Conservation (phyloP, 2,797 vertebrate species). For the Orientallactaga sibirica region DNA sequence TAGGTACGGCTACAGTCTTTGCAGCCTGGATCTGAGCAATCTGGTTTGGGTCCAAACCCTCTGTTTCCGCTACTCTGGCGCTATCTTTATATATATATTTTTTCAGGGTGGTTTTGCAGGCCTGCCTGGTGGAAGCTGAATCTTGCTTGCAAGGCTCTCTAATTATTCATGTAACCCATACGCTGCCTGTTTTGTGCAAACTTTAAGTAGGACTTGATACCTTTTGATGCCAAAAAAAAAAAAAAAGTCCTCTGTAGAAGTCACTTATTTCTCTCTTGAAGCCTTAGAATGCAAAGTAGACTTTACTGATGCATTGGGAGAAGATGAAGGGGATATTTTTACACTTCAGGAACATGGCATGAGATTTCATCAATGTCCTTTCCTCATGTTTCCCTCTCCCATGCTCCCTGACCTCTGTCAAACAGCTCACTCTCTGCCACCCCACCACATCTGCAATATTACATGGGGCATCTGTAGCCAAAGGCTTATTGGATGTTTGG, state of each 20-base stretch:
- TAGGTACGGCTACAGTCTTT: background rate
- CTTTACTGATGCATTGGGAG: background rate
- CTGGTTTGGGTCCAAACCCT: background rate
- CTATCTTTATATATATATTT: background rate
- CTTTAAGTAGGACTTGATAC: slow-evolving; percentile 21
- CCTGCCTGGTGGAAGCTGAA: background rate
- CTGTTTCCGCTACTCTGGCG: background rate
- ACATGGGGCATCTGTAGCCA: background rate
- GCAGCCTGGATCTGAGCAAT: background rate
- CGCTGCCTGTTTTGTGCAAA: background rate
- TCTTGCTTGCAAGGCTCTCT: background rate
- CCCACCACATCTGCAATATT: background rate
- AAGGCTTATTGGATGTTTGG: background rate
- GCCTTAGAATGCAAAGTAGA: background rate
- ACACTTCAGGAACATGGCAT: background rate
- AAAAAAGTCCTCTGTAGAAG: background rate
- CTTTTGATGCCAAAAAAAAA: background rate
- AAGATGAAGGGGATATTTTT: background rate
- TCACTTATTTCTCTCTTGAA: background rate
- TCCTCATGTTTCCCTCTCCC: background rate
- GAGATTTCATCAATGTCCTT: background rate
- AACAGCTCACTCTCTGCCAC: background rate
- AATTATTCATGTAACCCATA: slow-evolving; percentile 13
- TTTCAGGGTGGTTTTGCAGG: background rate
- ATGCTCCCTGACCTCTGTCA: background rate